Percentiles rank a stretch among this genome's conserved stretches.
phyloP scores from a whole-genome alignment of 2,113 vertebrate genomes.

The Lampris megalopsis region DNA sequence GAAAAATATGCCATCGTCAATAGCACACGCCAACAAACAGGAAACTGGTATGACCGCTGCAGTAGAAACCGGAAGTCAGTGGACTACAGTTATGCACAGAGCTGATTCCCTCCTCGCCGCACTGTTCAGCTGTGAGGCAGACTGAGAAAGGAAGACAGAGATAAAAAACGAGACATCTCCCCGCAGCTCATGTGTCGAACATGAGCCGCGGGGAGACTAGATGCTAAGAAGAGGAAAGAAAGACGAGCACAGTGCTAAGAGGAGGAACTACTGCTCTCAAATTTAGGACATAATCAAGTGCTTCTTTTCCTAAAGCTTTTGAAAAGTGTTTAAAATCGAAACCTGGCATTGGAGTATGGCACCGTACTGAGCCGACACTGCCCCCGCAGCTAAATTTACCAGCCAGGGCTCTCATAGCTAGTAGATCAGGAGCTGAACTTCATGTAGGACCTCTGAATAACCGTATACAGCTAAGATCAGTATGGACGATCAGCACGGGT shows the following conservation, averaged over 20 bases:
- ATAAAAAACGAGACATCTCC: too few species aligned
- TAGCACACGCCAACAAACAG: too few species aligned
- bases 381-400: background rate
- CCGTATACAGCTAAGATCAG: too few species aligned
- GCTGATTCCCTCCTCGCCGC: background rate
- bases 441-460: too few species aligned
- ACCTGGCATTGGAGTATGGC: background rate
- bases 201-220: background rate
- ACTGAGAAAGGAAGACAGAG: background rate
- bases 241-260: background rate
- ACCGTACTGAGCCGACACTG: background rate
- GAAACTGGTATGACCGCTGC: too few species aligned
- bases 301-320: background rate
- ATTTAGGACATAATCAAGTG: background rate
- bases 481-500: too few species aligned
- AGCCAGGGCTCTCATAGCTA: background rate
- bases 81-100: constrained; percentile 4
- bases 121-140: background rate
- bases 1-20: too few species aligned
- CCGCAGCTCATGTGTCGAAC: constrained; percentile 1
- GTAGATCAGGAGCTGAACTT: too few species aligned
- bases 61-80: too few species aligned
- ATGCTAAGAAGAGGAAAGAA: background rate
- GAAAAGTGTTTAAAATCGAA: background rate
- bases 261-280: too few species aligned